Evolutionary conservation across 2,888 invertebrate genomes (phyloP).

Genomic region (Epicampocera succincta): DNA sequence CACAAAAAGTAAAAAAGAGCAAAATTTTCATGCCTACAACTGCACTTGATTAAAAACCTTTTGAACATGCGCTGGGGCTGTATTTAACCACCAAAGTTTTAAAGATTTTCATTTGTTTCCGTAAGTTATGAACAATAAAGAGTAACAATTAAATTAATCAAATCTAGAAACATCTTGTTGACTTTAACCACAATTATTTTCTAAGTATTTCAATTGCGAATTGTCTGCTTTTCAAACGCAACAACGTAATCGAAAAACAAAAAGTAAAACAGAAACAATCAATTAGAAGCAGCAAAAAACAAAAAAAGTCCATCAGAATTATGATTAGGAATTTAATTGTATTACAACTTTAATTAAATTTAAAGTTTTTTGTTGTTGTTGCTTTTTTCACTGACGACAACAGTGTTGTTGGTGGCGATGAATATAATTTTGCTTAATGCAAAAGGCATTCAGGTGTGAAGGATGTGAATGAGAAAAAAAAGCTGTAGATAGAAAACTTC

Average conservation of each 20-base stretch:
- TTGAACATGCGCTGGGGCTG: conserved; percentile 64
- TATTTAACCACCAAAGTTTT: conserved; percentile 58
- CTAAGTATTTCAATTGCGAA: conserved; percentile 40
- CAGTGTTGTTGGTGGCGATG: conserved; percentile 67
- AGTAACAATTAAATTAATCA: conserved; percentile 48
- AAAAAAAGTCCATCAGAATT: conserved; percentile 59
- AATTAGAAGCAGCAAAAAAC: conserved; percentile 48
- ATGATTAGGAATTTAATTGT: conserved; percentile 70
- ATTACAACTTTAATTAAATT: conserved; percentile 69
- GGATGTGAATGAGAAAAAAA: conserved; percentile 74
- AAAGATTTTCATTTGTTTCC: conserved; percentile 39
- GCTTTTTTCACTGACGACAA: conserved; percentile 12
- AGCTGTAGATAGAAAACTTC: conserved; percentile 15
- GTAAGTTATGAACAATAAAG: conserved; percentile 52
- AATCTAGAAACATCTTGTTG: conserved; percentile 43
- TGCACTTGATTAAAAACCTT: conserved; percentile 69
- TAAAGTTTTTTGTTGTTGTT: conserved; percentile 47
- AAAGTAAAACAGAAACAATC: conserved; percentile 71
- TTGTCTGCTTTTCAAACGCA: conserved; percentile 54
- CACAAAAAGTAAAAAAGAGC: conserved; percentile 1
- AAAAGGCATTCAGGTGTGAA: conserved; percentile 80
- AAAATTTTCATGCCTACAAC: conserved; percentile 70
- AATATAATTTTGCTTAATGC: conserved; percentile 74
- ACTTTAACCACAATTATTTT: conserved; percentile 63
- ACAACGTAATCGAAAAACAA: conserved; percentile 65